Conservation (phyloP, 1,140 invertebrate genomes). For the Sogatella furcifera region DNA sequence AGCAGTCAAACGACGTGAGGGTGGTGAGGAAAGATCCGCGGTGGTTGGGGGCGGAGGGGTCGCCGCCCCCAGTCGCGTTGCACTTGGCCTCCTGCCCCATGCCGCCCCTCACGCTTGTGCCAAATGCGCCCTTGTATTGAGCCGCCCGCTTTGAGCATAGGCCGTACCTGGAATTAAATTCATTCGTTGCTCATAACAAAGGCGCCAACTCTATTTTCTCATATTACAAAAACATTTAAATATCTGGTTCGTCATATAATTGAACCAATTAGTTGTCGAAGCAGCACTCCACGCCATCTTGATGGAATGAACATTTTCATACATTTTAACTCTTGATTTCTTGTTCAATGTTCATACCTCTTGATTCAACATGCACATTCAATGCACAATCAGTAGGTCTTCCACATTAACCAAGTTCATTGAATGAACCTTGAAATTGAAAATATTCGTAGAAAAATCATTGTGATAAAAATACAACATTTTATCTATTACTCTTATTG, state of each 20-base stretch:
- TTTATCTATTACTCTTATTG: no score
- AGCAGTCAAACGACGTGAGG: constrained; percentile 16
- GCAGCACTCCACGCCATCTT: no score
- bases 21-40: constrained; percentile 20
- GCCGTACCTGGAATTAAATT: constrained; percentile 30
- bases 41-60: constrained; percentile 1
- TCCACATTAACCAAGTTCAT: no score
- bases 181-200: no score
- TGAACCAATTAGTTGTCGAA: constrained; percentile 1
- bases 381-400: no score
- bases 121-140: constrained; percentile 15
- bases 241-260: neutral
- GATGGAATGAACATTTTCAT: no score
- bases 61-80: neutral
- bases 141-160: constrained; percentile 21
- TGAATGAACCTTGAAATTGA: no score
- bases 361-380: no score
- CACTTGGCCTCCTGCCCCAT: neutral
- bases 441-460: no score
- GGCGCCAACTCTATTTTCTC: constrained; percentile 33
- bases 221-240: constrained; percentile 39
- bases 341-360: no score
- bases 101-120: neutral
- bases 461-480: no score
- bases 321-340: no score